A percentile compares a stretch with the other conserved stretches of the same genome.
Conservation (phyloP, 2,888 invertebrate genomes). For the Mimas tiliae region DNA sequence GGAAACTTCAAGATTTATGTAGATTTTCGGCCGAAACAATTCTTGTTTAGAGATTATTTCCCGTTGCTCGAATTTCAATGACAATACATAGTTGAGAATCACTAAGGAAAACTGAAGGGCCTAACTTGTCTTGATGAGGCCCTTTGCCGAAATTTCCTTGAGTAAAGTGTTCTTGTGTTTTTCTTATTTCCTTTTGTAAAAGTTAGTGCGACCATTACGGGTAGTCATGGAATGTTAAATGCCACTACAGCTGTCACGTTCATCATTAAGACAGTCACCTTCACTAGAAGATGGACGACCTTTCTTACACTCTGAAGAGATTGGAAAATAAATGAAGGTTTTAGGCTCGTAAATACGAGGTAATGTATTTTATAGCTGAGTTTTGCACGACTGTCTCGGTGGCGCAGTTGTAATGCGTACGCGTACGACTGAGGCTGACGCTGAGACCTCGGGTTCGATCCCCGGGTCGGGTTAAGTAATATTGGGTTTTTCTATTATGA, state of each 20-base stretch:
- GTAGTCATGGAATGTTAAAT: neutral
- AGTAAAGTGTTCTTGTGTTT: neutral
- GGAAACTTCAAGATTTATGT: conserved; percentile 32
- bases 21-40: conserved; percentile 35
- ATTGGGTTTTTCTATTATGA: too few relatives aligned
- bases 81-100: conserved; percentile 47
- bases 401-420: too few relatives aligned
- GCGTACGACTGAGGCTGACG: too few relatives aligned
- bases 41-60: conserved; percentile 24
- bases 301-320: neutral
- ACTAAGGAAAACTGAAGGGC: conserved; percentile 12
- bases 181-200: conserved; percentile 9
- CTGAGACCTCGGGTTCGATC: too few relatives aligned
- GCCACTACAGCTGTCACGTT: neutral
- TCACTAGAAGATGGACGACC: neutral
- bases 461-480: too few relatives aligned
- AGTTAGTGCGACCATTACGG: neutral
- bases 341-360: too few relatives aligned
- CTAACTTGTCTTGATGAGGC: conserved; percentile 24
- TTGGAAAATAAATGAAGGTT: neutral
- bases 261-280: neutral
- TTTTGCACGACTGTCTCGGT: too few relatives aligned
- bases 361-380: too few relatives aligned
- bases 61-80: conserved; percentile 40
- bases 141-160: conserved; percentile 22